Evolutionary conservation across 2,113 vertebrate genomes (phyloP), one percentile per base, ranked within the genome.

Genomic region (Hyperopisus bebe): DNA sequence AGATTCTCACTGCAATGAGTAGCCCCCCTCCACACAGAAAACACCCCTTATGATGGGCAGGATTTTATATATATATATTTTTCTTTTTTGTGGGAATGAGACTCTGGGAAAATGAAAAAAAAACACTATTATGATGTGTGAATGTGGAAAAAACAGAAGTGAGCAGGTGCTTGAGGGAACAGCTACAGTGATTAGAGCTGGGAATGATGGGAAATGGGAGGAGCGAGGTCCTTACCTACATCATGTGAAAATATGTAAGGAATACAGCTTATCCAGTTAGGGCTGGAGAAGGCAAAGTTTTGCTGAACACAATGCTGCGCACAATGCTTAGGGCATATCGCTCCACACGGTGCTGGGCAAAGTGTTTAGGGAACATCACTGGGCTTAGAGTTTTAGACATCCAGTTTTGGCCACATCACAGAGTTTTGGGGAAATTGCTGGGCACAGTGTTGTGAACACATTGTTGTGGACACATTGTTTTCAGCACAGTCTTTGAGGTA

Each of bases 131-230:
- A 80, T 35, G 74, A 42, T 80, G 42, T 46, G 82, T 47, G 82
- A 47, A 47, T 5, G 19, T 46, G 44, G 42, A 42, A 93, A 90
- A 95, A 93, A 90, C 92, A 91, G 92, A 35, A 42, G 35, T 80
- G 74, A 42, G 74, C 74, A 39, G 74, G 74, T 80, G 74, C 27
- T 70, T 70, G 62, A 70, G 62, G 62, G n/a, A 70, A 70, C 27
- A 70, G 62, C 62, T 70, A 70, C 62, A 70, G n/a, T 70, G 62
- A 70, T 70, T 70, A 31, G n/a, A 31, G n/a, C 62, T 70, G 10
- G 10, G 62, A 27, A 70, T 70, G 31, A 31, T 70, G 62, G 62
- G 62, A 70, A 70, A 70, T 31, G n/a, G 62, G 62, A 31, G 62
- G 62, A 70, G 62, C 10, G 10, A 11, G 62, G 62, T 31, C n/a